A percentile compares a stretch with the other conserved stretches of the same genome.
These are phyloP conservation scores for Rynchops niger DNA, from an alignment of 2,113 vertebrate genomes.

Conservation along the genomic window DNA sequence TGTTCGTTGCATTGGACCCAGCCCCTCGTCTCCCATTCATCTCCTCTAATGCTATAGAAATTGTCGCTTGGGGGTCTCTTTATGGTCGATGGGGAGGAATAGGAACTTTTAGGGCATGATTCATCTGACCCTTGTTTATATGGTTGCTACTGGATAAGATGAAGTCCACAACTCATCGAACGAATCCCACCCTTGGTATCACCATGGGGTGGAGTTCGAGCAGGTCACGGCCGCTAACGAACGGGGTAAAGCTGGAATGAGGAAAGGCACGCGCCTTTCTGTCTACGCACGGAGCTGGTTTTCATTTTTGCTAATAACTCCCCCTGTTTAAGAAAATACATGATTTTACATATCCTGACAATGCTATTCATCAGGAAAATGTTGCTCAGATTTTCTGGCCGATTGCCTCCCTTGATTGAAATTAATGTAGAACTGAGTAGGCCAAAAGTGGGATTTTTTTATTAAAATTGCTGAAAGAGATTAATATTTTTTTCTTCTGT, in stretches of 20 bases:
- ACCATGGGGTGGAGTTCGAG: background rate
- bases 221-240: fast-evolving
- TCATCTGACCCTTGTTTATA: background rate
- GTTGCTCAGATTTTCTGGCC: background rate
- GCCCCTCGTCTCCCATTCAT: background rate
- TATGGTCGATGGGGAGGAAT: background rate
- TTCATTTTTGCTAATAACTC: background rate
- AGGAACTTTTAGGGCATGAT: background rate
- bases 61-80: background rate
- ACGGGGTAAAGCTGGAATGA: background rate
- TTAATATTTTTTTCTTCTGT: background rate
- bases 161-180: background rate
- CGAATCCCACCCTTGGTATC: background rate
- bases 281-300: background rate
- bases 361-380: background rate
- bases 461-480: background rate
- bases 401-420: background rate
- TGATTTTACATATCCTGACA: background rate
- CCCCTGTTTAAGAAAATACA: background rate
- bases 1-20: background rate
- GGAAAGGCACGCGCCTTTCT: background rate
- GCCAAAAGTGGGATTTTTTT: background rate
- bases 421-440: background rate
- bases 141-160: background rate
- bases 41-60: background rate